These are phyloP conservation scores for Bombyx mandarina DNA, from an alignment of 1,140 invertebrate species.

Conservation along the genomic window DNA sequence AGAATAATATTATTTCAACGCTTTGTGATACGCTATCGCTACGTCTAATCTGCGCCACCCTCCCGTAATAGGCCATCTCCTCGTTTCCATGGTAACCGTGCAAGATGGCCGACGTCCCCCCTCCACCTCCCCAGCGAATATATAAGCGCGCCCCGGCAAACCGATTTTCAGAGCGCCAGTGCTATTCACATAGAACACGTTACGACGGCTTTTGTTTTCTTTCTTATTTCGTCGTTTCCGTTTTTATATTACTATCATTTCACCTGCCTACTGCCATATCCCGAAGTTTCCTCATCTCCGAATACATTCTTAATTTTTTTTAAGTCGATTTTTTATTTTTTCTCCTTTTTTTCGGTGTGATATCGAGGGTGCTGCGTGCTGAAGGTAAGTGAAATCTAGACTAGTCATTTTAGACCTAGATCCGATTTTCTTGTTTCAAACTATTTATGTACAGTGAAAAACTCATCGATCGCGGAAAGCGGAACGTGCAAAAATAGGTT, in stretches of 20 bases:
- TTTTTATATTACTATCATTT: constrained; percentile 9
- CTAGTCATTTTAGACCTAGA: too few relatives aligned
- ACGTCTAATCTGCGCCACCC: constrained; percentile 65
- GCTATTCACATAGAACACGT: constrained; percentile 24
- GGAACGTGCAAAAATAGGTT: too few relatives aligned
- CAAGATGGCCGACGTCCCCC: constrained; percentile 53
- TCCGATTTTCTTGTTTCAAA: too few relatives aligned
- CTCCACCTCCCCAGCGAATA: constrained; percentile 34
- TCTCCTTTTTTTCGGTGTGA: neutral
- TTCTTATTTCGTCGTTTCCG: constrained; percentile 4
- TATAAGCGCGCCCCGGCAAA: constrained; percentile 41
- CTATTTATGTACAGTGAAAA: too few relatives aligned
- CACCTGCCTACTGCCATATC: neutral
- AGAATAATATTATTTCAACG: too few relatives aligned
- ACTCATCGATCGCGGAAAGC: too few relatives aligned
- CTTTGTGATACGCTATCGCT: constrained; percentile 19
- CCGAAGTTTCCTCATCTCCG: neutral
- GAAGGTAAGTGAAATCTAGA: constrained; percentile 2
- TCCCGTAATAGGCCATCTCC: constrained; percentile 68
- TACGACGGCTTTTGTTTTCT: constrained; percentile 28
- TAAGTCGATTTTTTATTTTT: neutral
- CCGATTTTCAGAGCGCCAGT: constrained; percentile 50
- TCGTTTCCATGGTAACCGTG: constrained; percentile 52
- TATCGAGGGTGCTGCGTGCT: neutral
- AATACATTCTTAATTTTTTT: neutral